phyloP scores from a whole-genome alignment of 2,113 vertebrate genomes.

The Istiophorus platypterus region DNA sequence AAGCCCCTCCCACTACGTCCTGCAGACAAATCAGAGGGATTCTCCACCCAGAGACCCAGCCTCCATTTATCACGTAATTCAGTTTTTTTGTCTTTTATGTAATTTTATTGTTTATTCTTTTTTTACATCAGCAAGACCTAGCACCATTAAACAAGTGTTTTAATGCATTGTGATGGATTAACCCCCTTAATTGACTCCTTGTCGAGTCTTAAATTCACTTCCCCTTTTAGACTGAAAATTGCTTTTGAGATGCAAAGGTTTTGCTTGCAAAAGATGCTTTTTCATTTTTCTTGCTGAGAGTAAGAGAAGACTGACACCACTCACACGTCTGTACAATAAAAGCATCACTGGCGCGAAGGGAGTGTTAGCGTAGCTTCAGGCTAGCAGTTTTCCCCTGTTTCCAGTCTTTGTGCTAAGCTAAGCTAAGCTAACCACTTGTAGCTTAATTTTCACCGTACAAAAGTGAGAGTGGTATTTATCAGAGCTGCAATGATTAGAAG shows the following conservation, averaged over 20 bases:
- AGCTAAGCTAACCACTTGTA: background rate
- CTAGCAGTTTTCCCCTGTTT: background rate
- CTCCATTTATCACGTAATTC: constrained; percentile 93
- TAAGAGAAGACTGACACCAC: no score
- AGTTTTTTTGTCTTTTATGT: background rate
- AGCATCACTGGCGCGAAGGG: no score
- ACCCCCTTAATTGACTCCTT: no score
- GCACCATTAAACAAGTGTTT: background rate
- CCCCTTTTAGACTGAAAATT: no score
- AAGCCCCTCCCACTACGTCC: constrained; percentile 94
- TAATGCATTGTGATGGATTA: no score
- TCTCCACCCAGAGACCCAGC: constrained; percentile 92
- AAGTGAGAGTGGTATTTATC: background rate
- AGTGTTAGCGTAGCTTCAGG: background rate
- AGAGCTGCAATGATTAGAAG: no score
- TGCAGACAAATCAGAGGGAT: constrained; percentile 93
- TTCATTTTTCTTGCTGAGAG: no score
- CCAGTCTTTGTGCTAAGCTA: background rate
- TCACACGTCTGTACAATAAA: no score
- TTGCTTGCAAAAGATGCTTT: no score
- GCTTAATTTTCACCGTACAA: background rate
- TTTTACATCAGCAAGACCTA: background rate
- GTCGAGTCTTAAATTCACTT: no score
- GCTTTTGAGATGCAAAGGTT: no score
- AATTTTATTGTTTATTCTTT: background rate